Percentiles rank a stretch among this genome's conserved stretches.
These are phyloP conservation scores for Copidosoma floridanum DNA, from an alignment of 1,140 invertebrate genomes.

Conservation along the genomic window DNA sequence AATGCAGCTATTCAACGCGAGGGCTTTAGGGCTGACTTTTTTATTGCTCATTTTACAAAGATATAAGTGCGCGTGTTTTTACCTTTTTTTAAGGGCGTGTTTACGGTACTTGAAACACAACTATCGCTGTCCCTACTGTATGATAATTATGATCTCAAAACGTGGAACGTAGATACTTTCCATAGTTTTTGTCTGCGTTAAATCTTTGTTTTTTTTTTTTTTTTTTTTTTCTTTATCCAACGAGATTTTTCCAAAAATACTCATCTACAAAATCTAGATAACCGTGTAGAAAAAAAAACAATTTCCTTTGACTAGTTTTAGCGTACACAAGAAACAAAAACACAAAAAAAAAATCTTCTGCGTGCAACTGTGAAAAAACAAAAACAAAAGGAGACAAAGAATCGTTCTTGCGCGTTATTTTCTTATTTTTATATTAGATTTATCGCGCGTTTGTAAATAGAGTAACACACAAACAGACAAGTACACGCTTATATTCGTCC, in stretches of 20 bases:
- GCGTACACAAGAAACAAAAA: too few species aligned
- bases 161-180: too few species aligned
- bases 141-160: too few species aligned
- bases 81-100: constrained; percentile 3
- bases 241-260: too few species aligned
- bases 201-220: too few species aligned
- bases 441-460: constrained; percentile 3
- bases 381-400: too few species aligned
- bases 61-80: constrained; percentile 6
- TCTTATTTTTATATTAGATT: constrained; percentile 1
- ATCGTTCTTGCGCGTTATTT: constrained; percentile 2
- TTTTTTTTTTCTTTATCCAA: too few species aligned
- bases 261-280: neutral
- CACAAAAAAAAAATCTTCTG: too few species aligned
- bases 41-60: constrained; percentile 8
- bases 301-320: neutral
- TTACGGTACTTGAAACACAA: too few species aligned
- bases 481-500: neutral
- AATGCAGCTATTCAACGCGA: neutral
- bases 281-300: neutral
- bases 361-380: too few species aligned
- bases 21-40: constrained; percentile 7
- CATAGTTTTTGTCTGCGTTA: too few species aligned
- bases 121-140: too few species aligned
- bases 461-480: neutral